Conservation (phyloP, 2,797 vertebrate genomes). For the Hemitrygon akajei region DNA sequence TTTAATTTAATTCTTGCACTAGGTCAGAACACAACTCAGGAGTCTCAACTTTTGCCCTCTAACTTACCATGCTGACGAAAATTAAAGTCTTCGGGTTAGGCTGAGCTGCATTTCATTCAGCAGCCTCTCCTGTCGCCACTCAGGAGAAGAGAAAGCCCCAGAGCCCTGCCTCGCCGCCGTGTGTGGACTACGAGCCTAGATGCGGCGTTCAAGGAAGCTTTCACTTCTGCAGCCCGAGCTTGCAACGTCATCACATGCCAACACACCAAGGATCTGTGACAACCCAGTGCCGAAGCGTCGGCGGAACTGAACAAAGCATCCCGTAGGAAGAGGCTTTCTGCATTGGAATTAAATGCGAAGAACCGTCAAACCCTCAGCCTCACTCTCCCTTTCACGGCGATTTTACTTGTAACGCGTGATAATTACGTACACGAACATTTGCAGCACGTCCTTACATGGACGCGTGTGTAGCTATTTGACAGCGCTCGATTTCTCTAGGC, state of each 20-base stretch:
- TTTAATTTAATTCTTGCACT: background rate
- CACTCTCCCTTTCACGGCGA: background rate
- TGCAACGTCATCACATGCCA: constrained; percentile 35
- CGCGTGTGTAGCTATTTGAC: background rate
- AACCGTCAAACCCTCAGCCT: background rate
- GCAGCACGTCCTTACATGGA: background rate
- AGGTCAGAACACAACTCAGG: constrained; percentile 15
- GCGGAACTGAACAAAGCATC: constrained; percentile 3
- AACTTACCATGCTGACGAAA: background rate
- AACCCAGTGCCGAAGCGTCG: background rate
- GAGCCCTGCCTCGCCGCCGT: background rate
- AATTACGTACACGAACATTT: background rate
- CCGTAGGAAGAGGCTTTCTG: background rate
- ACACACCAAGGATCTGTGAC: background rate
- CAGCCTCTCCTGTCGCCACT: background rate
- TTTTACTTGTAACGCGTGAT: background rate
- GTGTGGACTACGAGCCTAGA: background rate
- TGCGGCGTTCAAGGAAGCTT: background rate
- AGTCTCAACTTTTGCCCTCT: background rate
- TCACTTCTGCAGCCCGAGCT: background rate
- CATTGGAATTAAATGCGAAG: background rate
- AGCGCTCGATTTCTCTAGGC: background rate
- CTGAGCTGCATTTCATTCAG: background rate
- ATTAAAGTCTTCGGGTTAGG: background rate
- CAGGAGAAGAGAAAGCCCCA: background rate